Conservation (phyloP, 2,888 invertebrate genomes). For the Tinea pellionella region DNA sequence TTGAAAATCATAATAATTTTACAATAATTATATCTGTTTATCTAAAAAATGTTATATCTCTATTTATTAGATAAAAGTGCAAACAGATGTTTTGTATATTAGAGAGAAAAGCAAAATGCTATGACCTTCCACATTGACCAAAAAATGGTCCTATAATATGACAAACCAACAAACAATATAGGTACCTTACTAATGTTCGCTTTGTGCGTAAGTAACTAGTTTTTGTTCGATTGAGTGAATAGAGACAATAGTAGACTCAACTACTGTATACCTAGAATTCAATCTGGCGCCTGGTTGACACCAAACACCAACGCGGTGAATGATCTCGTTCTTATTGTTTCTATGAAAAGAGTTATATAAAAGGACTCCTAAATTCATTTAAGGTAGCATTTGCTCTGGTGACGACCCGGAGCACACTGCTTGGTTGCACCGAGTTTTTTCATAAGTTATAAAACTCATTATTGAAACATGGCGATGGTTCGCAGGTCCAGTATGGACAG, state of each 20-base stretch:
- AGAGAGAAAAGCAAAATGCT: too few species aligned
- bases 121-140: too few species aligned
- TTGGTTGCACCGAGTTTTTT: slow-evolving; percentile 30
- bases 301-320: slow-evolving; percentile 50
- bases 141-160: too few species aligned
- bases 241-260: slow-evolving; percentile 36
- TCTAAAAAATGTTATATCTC: too few species aligned
- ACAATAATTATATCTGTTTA: too few species aligned
- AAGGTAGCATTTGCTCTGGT: slow-evolving; percentile 58
- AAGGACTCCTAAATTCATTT: slow-evolving; percentile 23
- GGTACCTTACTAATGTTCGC: background rate
- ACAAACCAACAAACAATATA: background rate
- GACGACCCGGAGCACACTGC: slow-evolving; percentile 47
- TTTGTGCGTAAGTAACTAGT: slow-evolving; percentile 9
- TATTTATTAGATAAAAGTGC: too few species aligned
- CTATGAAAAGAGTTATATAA: background rate
- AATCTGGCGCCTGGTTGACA: slow-evolving; percentile 43
- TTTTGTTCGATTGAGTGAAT: slow-evolving; percentile 34
- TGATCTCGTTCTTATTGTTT: slow-evolving; percentile 27
- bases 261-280: slow-evolving; percentile 28
- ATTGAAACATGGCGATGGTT: slow-evolving; percentile 43
- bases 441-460: slow-evolving; percentile 23
- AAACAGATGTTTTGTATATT: too few species aligned
- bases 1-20: too few species aligned
- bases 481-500: slow-evolving; percentile 61